Base-by-base conservation (phyloP, 2,888 invertebrate genomes). In the Meliscaeva auricollis region DNA sequence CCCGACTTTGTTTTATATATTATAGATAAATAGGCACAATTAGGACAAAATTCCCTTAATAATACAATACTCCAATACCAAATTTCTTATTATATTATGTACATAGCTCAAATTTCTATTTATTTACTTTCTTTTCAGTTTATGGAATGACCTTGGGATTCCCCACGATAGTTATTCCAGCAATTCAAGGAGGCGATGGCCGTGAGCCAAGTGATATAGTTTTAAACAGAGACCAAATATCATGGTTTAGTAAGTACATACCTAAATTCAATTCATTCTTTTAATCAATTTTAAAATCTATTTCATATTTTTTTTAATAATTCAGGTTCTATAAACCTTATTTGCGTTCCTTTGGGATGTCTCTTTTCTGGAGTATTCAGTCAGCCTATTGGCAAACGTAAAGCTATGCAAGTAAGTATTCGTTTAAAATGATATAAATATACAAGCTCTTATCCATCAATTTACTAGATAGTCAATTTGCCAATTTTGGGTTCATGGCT, bases 71-170 rank as follows among this genome's bases (percentile, higher is more conserved):
- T 26, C 26, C 26, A 3, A 26, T 3, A 26, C 26, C n/a, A n/a
- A n/a, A n/a, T n/a, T n/a, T 26, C 26, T 26, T 26, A 26, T 26
- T 3, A 26, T 26, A 3, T 41, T 41, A 11, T n/a, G 4, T 4
- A 9, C 32, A 26, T 26, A 26, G 26, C 4, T 26, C 4, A 26
- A 26, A 48, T 30, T 11, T 15, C 6, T 48, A 0, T 1, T 13
- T 41, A 6, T 13, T 38, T 22, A n/a, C 17, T 62, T 76, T 38
- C 44, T 7, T 83, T 85, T 69, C 68, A 94, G 94, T 95, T 8
- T 96, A 96, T 91, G 97, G 97, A 69, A 95, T 96, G 94, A 96
- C 96, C 0, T 91, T 97, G 58, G 97, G 97, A 0, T 96, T 96
- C 88, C 95, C 96, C 0, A 96, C 97, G 4, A 96, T 97, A 83